A percentile compares a stretch with the other conserved stretches of the same genome.
Conservation (phyloP, 1,140 invertebrate species). For the Maniola jurtina region DNA sequence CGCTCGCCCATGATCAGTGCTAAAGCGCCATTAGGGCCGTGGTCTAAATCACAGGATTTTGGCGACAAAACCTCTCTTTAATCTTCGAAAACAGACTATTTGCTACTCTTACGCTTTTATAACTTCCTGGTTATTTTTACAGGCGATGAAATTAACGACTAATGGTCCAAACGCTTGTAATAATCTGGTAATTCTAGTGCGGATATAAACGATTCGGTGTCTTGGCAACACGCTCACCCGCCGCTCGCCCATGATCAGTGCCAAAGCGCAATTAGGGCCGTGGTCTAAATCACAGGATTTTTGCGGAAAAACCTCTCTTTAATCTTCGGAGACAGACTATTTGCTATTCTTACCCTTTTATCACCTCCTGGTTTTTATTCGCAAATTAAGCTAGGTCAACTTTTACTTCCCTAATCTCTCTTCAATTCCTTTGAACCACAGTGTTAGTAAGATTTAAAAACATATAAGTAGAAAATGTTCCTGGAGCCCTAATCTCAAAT, state of each 20-base stretch:
- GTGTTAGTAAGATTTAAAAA: too few species aligned
- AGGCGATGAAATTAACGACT: constrained; percentile 37
- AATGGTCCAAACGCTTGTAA: constrained; percentile 27
- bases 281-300: constrained; percentile 28
- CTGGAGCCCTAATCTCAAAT: too few species aligned
- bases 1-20: constrained; percentile 32
- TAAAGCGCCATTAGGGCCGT: constrained; percentile 35
- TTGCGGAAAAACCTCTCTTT: not conserved
- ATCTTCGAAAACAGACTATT: not conserved
- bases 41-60: constrained; percentile 27
- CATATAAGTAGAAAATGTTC: too few species aligned
- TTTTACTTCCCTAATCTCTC: too few species aligned
- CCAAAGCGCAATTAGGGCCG: constrained; percentile 34
- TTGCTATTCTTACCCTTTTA: not conserved
- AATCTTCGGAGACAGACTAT: not conserved
- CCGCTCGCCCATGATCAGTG: constrained; percentile 34
- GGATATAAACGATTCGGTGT: constrained; percentile 30
- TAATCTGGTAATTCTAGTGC: constrained; percentile 35
- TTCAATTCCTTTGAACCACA: too few species aligned
- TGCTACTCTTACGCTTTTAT: not conserved
- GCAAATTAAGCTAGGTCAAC: too few species aligned
- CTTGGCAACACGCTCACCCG: constrained; percentile 33
- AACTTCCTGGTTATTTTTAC: too few species aligned
- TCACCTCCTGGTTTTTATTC: too few species aligned
- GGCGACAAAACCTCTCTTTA: not conserved